Percentiles rank a stretch among this genome's conserved stretches.
phyloP scores from a whole-genome alignment of 2,113 vertebrate genomes.

The Forbesichthys papilliferus region DNA sequence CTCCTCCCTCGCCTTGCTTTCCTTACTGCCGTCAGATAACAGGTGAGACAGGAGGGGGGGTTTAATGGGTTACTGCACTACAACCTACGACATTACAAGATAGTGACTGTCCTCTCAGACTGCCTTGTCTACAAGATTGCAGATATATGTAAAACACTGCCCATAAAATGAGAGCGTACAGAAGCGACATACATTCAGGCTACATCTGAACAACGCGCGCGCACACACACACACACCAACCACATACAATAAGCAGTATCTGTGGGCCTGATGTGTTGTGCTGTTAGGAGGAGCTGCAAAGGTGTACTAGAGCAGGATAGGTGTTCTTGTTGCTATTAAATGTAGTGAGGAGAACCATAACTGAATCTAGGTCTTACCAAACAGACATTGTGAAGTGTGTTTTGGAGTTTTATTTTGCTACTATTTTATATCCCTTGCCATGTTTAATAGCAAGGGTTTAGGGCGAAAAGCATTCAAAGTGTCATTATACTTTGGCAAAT shows the following conservation, averaged over 20 bases:
- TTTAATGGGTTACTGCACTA: too few species aligned
- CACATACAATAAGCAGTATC: not conserved
- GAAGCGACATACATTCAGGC: not conserved
- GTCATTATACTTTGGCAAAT: too few species aligned
- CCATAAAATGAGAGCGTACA: too few species aligned
- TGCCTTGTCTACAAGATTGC: too few species aligned
- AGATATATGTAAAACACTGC: too few species aligned
- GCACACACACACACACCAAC: not conserved
- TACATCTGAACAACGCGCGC: not conserved
- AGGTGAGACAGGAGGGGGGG: conserved; percentile 68
- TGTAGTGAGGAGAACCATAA: not conserved
- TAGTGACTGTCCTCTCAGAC: too few species aligned
- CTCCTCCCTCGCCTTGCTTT: conserved; percentile 91
- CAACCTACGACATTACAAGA: too few species aligned
- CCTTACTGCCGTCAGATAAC: conserved; percentile 90
- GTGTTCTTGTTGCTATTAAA: too few species aligned
- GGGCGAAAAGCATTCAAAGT: too few species aligned
- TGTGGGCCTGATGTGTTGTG: not conserved
- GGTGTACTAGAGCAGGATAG: not conserved
- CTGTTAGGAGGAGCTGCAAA: not conserved
- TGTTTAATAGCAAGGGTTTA: too few species aligned
- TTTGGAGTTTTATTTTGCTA: not conserved
- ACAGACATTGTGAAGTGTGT: too few species aligned
- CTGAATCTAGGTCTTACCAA: too few species aligned
- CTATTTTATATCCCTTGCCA: not conserved